These are phyloP conservation scores for Latrodectus elegans DNA, from an alignment of 2,888 invertebrate species.

Conservation along the genomic window DNA sequence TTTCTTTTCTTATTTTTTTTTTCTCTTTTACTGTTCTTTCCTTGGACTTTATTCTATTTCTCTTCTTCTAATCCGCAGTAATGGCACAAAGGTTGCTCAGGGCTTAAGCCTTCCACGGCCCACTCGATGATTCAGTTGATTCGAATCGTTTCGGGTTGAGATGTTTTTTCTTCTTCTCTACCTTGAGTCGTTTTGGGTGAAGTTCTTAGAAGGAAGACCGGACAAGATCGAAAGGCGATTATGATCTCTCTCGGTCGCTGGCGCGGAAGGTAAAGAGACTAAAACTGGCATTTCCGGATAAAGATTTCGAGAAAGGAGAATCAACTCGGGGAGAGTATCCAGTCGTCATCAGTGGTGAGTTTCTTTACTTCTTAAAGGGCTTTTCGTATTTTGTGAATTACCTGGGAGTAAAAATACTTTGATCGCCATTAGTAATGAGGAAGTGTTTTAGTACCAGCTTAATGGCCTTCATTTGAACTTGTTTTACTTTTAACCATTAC, in stretches of 20 bases:
- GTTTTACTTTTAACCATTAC: too few relatives aligned
- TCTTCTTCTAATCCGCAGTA: constrained; percentile 51
- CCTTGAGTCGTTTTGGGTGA: constrained; percentile 16
- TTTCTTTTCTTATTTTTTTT: background rate
- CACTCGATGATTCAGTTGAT: constrained; percentile 41
- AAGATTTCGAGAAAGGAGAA: too few relatives aligned
- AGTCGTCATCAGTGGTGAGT: too few relatives aligned
- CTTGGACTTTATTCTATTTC: constrained; percentile 42
- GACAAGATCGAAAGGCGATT: constrained; percentile 56
- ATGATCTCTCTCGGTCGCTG: constrained; percentile 44
- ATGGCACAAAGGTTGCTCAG: constrained; percentile 52
- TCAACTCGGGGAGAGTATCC: too few relatives aligned
- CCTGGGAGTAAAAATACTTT: too few relatives aligned
- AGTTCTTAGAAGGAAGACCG: constrained; percentile 27
- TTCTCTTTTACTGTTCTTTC: background rate
- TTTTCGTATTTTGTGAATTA: background rate
- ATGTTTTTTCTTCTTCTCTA: constrained; percentile 15
- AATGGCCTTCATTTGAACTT: too few relatives aligned
- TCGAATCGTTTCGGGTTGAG: constrained; percentile 35
- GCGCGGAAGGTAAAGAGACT: constrained; percentile 23
- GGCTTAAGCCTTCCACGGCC: constrained; percentile 28
- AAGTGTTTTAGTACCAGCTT: too few relatives aligned
- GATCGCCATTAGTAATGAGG: too few relatives aligned
- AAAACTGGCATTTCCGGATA: constrained; percentile 18
- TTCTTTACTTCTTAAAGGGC: constrained; percentile 9